These are phyloP conservation scores for Acleris cristana DNA, from an alignment of 2,888 invertebrate genomes.

Conservation along the genomic window DNA sequence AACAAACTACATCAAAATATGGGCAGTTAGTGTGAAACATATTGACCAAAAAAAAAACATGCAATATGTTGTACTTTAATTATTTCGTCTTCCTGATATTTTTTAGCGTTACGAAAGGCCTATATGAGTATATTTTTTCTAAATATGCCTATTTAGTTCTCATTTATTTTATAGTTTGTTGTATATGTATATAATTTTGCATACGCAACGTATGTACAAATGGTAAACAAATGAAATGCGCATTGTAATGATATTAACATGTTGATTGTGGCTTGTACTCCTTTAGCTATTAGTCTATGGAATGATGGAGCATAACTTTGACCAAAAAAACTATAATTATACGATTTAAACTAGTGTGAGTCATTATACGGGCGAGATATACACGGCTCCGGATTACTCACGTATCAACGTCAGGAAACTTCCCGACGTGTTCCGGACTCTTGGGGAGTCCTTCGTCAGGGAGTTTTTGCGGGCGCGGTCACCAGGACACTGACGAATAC, in stretches of 20 bases:
- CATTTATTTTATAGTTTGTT: conserved; percentile 48
- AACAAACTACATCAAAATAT: no score
- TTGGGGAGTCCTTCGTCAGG: no score
- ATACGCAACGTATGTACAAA: conserved; percentile 44
- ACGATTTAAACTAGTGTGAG: no score
- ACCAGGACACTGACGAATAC: no score
- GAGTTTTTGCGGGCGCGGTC: no score
- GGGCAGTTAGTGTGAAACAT: conserved; percentile 12
- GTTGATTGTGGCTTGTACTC: conserved; percentile 32
- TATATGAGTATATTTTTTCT: conserved; percentile 47
- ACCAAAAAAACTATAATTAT: not conserved
- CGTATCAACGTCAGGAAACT: no score
- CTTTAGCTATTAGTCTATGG: conserved; percentile 25
- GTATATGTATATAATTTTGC: conserved; percentile 45
- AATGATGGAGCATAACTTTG: conserved; percentile 18
- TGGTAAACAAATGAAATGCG: conserved; percentile 47
- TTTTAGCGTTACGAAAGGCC: conserved; percentile 50
- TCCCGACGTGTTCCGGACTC: no score
- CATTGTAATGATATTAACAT: conserved; percentile 42
- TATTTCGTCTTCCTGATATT: conserved; percentile 57
- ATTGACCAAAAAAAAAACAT: conserved; percentile 20
- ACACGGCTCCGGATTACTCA: no score
- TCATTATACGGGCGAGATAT: no score
- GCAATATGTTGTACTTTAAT: conserved; percentile 39
- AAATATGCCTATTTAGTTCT: conserved; percentile 52